A percentile compares a stretch with the other conserved stretches of the same genome.
phyloP scores from a whole-genome alignment of 2,888 invertebrate species.

The Acrobasis consociella region DNA sequence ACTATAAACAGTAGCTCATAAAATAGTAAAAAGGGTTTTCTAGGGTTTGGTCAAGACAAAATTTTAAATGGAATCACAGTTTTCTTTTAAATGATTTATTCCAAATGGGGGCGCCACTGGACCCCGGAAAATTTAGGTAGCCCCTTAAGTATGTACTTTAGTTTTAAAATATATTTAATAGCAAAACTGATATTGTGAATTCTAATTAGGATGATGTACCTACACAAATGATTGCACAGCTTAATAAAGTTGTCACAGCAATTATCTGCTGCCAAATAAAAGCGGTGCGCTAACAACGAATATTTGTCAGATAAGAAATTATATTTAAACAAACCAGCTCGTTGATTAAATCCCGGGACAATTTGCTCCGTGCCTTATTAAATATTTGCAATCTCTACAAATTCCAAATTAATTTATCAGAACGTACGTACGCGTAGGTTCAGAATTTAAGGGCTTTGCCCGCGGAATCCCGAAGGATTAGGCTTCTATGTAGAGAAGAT shows the following conservation, averaged over 20 bases:
- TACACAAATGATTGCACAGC: slow-evolving; percentile 12
- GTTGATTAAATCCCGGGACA: slow-evolving; percentile 50
- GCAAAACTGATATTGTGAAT: not conserved
- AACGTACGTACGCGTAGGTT: slow-evolving; percentile 34
- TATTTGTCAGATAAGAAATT: slow-evolving; percentile 39
- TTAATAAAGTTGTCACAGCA: slow-evolving; percentile 19
- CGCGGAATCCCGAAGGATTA: slow-evolving; percentile 5
- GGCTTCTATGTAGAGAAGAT: not conserved
- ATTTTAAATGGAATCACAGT: too few relatives aligned
- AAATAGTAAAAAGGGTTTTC: too few relatives aligned
- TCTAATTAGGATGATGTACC: not conserved
- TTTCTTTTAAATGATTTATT: too few relatives aligned
- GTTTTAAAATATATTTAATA: too few relatives aligned
- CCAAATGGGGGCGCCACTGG: too few relatives aligned
- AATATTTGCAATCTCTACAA: slow-evolving; percentile 49
- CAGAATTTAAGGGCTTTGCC: slow-evolving; percentile 6
- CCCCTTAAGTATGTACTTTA: too few relatives aligned
- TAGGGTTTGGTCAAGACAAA: too few relatives aligned
- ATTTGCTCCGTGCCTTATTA: slow-evolving; percentile 44
- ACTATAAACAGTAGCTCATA: too few relatives aligned
- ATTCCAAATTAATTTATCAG: slow-evolving; percentile 42
- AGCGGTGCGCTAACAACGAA: slow-evolving; percentile 31
- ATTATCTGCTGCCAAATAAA: slow-evolving; percentile 22
- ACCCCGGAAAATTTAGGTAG: too few relatives aligned
- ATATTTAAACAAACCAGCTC: slow-evolving; percentile 38